phyloP scores from a whole-genome alignment of 1,140 invertebrate species.

The Zaprionus africanus region DNA sequence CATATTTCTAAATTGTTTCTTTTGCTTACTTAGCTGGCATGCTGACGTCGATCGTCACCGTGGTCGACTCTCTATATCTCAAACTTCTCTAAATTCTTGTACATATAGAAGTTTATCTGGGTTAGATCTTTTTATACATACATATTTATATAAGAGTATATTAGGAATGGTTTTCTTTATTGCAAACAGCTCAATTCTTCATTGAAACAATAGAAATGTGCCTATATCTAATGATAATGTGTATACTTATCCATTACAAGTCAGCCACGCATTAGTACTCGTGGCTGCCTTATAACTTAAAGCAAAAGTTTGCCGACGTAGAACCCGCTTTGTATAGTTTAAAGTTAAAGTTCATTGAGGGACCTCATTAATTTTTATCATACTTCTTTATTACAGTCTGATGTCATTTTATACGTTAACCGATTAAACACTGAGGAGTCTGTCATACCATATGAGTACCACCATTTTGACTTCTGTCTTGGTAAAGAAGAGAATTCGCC shows the following conservation, averaged over 20 bases:
- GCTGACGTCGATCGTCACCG: constrained; percentile 44
- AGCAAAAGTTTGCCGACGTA: not conserved
- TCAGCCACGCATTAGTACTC: not conserved
- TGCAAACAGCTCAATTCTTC: not conserved
- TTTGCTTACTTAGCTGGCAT: constrained; percentile 24
- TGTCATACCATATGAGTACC: constrained; percentile 98
- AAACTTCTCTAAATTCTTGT: not conserved
- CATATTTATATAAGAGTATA: too few species aligned
- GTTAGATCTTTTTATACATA: not conserved
- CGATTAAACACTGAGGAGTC: constrained; percentile 98
- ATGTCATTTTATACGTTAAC: constrained; percentile 92
- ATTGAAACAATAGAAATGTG: not conserved
- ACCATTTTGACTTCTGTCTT: constrained; percentile 98
- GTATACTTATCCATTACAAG: not conserved
- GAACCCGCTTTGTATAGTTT: not conserved
- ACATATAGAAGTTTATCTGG: not conserved
- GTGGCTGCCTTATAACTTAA: not conserved
- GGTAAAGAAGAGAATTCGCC: constrained; percentile 91
- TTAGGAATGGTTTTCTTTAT: not conserved
- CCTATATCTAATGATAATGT: not conserved
- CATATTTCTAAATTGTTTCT: constrained; percentile 2
- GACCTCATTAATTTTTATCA: not conserved
- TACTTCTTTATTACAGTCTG: constrained; percentile 52
- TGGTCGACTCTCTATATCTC: constrained; percentile 6
- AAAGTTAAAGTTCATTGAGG: too few species aligned